Percentiles rank a stretch among this genome's conserved stretches.
Evolutionary conservation across 2,113 vertebrate species (phyloP).

Genomic region (Sitta europaea): DNA sequence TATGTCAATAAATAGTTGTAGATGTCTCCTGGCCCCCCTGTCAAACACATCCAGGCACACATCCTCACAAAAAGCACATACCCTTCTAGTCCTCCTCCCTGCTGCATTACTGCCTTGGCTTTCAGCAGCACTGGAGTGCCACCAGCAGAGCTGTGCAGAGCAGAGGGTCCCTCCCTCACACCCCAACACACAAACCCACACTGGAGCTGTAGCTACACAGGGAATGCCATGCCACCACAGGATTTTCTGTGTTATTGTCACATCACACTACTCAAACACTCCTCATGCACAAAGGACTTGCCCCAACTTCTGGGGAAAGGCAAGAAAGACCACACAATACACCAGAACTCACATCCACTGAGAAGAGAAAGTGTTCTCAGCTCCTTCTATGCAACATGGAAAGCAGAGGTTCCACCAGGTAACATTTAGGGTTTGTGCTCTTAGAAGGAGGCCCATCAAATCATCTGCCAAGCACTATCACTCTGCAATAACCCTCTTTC

Average conservation of each 20-base stretch:
- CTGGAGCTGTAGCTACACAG: background rate
- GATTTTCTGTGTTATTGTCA: background rate
- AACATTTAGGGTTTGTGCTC: background rate
- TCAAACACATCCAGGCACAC: background rate
- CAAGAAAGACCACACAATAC: background rate
- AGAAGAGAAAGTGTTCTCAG: background rate
- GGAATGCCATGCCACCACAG: background rate
- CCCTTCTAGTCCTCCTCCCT: background rate
- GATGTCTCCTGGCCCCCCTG: background rate
- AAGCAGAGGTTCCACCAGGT: background rate
- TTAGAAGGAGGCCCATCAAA: background rate
- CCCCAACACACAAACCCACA: background rate
- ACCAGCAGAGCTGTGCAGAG: background rate
- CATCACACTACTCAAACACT: background rate
- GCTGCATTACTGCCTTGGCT: background rate
- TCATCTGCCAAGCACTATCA: background rate
- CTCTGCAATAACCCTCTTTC: slow-evolving; percentile 8
- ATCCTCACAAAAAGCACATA: background rate
- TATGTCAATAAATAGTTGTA: background rate
- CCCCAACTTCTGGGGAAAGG: background rate
- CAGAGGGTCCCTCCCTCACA: background rate
- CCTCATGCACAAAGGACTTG: background rate
- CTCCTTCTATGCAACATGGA: background rate
- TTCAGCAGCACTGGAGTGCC: background rate
- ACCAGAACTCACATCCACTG: background rate